Conservation (phyloP, 1,140 invertebrate genomes). For the Drosophila repletoides region DNA sequence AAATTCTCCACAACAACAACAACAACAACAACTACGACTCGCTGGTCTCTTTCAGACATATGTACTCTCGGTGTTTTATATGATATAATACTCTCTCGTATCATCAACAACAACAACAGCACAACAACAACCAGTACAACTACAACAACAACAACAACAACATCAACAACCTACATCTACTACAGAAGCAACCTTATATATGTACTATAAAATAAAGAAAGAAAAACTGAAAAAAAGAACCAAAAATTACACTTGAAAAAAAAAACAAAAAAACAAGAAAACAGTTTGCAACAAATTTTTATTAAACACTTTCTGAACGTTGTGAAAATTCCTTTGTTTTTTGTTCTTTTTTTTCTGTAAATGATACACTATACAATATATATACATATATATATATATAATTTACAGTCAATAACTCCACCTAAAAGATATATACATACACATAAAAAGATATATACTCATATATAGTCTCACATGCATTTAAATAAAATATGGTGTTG, state of each 20-base stretch:
- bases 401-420: constrained; percentile 12
- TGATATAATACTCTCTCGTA: constrained; percentile 51
- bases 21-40: constrained; percentile 62
- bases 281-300: constrained; percentile 38
- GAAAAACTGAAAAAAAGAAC: constrained; percentile 31
- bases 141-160: constrained; percentile 45
- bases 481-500: constrained; percentile 62
- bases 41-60: constrained; percentile 70
- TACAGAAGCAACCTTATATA: constrained; percentile 51
- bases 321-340: constrained; percentile 33
- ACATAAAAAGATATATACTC: constrained; percentile 5
- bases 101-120: constrained; percentile 40
- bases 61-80: constrained; percentile 73
- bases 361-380: constrained; percentile 12
- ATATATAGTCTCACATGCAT: constrained; percentile 40
- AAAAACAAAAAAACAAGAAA: constrained; percentile 33
- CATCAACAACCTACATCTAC: constrained; percentile 42
- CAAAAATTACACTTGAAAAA: constrained; percentile 34
- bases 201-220: constrained; percentile 51
- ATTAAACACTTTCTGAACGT: constrained; percentile 56
- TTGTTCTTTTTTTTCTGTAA: constrained; percentile 35
- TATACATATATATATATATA: not conserved
- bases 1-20: constrained; percentile 48
- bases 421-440: constrained; percentile 14
- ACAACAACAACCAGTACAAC: constrained; percentile 19